phyloP scores from a whole-genome alignment of 2,888 invertebrate species.

The Gari tellinella region DNA sequence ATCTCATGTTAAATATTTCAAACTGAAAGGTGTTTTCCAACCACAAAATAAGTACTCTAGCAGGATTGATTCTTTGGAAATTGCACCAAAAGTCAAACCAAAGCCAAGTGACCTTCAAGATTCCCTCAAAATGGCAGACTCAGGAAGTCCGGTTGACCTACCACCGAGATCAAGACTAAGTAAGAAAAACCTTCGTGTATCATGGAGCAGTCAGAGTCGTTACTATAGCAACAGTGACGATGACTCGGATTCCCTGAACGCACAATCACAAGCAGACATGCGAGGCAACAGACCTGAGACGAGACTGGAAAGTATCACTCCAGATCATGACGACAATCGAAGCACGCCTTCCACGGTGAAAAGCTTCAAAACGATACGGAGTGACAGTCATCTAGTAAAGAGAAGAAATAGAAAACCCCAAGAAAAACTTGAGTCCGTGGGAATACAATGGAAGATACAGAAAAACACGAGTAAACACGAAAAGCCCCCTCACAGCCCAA shows the following conservation, averaged over 20 bases:
- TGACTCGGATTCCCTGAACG: constrained; percentile 9
- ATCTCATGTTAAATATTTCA: constrained; percentile 66
- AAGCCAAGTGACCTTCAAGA: constrained; percentile 23
- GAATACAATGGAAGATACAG: constrained; percentile 63
- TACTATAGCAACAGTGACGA: constrained; percentile 35
- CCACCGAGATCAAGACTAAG: constrained; percentile 52
- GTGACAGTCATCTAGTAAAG: constrained; percentile 24
- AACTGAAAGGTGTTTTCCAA: constrained; percentile 64
- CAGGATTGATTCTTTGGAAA: constrained; percentile 46
- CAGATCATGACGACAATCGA: constrained; percentile 17
- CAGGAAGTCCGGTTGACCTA: constrained; percentile 46
- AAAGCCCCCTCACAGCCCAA: constrained; percentile 7
- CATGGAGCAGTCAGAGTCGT: constrained; percentile 64
- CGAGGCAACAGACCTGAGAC: constrained; percentile 17
- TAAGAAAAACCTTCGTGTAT: constrained; percentile 63
- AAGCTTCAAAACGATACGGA: constrained; percentile 37
- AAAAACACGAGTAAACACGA: constrained; percentile 8
- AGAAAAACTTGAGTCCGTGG: constrained; percentile 65
- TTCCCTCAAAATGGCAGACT: constrained; percentile 42
- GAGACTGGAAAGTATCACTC: not conserved
- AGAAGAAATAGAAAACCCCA: constrained; percentile 17
- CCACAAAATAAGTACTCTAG: constrained; percentile 66
- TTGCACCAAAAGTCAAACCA: constrained; percentile 27
- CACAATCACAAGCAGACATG: constrained; percentile 29
- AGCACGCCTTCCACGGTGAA: constrained; percentile 27